phyloP scores from a whole-genome alignment of 2,797 vertebrate genomes.

The Hapalemur alaotrensis region DNA sequence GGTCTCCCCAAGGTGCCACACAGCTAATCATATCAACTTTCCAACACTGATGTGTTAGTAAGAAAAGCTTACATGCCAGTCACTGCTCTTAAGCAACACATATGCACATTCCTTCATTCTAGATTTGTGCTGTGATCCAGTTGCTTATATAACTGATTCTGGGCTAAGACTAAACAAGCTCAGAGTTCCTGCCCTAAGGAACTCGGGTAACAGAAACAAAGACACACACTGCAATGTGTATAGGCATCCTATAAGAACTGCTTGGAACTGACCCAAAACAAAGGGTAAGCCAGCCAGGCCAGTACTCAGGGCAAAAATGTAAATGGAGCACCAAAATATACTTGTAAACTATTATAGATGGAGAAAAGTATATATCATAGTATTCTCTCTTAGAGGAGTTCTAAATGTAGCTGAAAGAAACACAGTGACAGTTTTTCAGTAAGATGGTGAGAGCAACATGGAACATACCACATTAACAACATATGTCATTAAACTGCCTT shows the following conservation, averaged over 20 bases:
- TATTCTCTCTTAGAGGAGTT: background rate
- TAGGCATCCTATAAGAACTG: background rate
- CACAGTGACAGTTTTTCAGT: background rate
- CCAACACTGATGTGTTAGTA: background rate
- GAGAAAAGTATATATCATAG: background rate
- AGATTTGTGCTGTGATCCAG: background rate
- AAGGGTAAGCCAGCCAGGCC: background rate
- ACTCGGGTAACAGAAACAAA: background rate
- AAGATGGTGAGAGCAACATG: background rate
- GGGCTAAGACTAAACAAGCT: background rate
- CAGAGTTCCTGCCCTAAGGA: background rate
- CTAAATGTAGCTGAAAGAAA: background rate
- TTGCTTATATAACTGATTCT: background rate
- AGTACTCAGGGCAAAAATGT: background rate
- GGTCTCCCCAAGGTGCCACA: background rate
- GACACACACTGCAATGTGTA: background rate
- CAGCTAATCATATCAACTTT: background rate
- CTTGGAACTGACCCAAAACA: background rate
- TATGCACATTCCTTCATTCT: background rate
- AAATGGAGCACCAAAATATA: background rate
- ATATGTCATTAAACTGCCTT: background rate
- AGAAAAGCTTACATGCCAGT: background rate
- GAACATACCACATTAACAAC: background rate
- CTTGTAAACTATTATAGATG: background rate
- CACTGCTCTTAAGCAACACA: background rate